Conservation (phyloP, 2,797 vertebrate genomes). For the Crocodylus rhombifer region DNA sequence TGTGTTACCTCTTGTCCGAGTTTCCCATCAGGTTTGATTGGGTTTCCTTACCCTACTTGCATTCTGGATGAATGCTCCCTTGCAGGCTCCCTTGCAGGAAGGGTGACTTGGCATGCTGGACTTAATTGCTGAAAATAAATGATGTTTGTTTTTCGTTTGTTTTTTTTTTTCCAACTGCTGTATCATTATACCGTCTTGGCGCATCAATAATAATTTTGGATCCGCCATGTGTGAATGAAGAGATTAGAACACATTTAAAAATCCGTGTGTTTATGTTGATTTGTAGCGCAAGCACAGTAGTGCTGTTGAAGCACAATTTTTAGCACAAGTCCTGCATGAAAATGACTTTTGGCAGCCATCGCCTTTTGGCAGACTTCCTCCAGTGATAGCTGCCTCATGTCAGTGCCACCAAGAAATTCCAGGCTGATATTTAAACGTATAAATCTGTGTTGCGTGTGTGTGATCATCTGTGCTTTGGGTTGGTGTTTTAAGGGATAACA, state of each 20-base stretch:
- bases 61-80: background rate
- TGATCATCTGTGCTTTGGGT: accelerated
- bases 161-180: background rate
- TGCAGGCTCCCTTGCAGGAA: background rate
- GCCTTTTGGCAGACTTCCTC: background rate
- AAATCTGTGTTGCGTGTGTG: accelerated
- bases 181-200: background rate
- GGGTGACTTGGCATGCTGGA: background rate
- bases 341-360: background rate
- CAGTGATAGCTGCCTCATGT: background rate
- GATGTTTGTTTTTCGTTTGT: background rate
- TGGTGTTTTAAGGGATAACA: accelerated
- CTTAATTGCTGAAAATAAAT: background rate
- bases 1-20: background rate
- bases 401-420: background rate
- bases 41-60: conserved; percentile 1
- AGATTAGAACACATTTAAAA: background rate
- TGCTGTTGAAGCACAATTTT: background rate
- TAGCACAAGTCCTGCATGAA: background rate
- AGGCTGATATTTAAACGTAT: background rate
- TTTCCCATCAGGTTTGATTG: background rate
- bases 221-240: background rate
- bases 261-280: background rate
- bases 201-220: background rate
- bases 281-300: background rate